Conservation (phyloP, 2,888 invertebrate genomes). For the Leptinotarsa haldemani region DNA sequence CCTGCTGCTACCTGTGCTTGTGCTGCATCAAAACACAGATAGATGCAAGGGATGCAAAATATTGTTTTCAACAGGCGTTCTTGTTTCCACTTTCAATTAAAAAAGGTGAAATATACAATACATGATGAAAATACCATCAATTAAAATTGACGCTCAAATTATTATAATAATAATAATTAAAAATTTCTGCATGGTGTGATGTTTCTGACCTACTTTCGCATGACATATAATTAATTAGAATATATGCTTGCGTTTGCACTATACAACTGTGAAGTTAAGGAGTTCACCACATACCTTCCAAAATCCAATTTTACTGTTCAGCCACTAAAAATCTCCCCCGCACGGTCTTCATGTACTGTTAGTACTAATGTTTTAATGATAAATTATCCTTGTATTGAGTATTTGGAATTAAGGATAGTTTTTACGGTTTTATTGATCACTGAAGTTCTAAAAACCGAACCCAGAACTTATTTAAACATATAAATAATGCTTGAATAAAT, state of each 20-base stretch:
- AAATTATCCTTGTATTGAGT: not conserved
- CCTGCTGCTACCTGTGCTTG: slow-evolving; percentile 32
- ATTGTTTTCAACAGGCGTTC: slow-evolving; percentile 23
- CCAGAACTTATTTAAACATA: slow-evolving; percentile 34
- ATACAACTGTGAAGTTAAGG: not conserved
- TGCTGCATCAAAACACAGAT: slow-evolving; percentile 27
- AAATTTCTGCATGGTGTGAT: slow-evolving; percentile 35
- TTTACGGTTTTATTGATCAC: not conserved
- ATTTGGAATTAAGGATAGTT: not conserved
- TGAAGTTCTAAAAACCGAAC: not conserved
- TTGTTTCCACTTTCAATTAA: slow-evolving; percentile 5
- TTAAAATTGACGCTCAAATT: slow-evolving; percentile 20
- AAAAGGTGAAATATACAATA: not conserved
- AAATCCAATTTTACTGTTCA: slow-evolving; percentile 21
- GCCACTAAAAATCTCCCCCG: slow-evolving; percentile 33
- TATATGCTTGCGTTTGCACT: slow-evolving; percentile 32
- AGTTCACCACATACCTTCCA: slow-evolving; percentile 19
- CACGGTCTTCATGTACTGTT: slow-evolving; percentile 21
- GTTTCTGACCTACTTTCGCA: slow-evolving; percentile 41
- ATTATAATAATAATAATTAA: slow-evolving; percentile 30
- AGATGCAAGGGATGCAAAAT: slow-evolving; percentile 11
- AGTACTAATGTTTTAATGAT: slow-evolving; percentile 20
- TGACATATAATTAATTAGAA: slow-evolving; percentile 27
- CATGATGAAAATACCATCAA: slow-evolving; percentile 13
- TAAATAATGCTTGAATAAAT: slow-evolving; percentile 32